phyloP scores from a whole-genome alignment of 2,113 vertebrate species.

The Aepyceros melampus region DNA sequence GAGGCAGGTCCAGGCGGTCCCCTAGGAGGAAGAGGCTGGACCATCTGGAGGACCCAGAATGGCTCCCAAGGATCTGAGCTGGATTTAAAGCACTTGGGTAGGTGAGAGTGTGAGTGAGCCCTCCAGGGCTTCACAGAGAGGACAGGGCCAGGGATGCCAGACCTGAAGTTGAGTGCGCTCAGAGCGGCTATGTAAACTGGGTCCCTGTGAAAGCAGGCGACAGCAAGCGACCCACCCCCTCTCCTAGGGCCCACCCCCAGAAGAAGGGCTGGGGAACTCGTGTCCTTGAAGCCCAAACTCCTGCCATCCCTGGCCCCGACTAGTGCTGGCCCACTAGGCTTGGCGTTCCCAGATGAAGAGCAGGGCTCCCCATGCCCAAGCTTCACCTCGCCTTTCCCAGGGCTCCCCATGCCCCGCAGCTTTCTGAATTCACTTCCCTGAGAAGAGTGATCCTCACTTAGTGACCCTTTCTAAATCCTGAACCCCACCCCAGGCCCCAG shows the following conservation, averaged over 20 bases:
- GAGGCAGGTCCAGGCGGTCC: neutral
- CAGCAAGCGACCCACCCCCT: neutral
- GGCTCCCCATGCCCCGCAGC: neutral
- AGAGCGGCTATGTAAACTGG: neutral
- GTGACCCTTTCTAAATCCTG: neutral
- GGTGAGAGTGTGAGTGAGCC: no score
- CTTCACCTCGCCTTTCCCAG: neutral
- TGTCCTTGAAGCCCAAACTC: neutral
- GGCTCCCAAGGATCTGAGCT: neutral
- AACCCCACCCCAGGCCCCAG: neutral
- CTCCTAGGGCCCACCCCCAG: neutral
- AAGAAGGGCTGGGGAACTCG: neutral
- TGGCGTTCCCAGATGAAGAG: neutral
- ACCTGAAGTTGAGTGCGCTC: neutral
- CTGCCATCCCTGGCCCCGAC: no score
- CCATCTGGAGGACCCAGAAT: neutral
- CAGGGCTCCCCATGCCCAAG: neutral
- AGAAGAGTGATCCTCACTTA: neutral
- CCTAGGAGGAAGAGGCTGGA: neutral
- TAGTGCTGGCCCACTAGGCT: accelerated
- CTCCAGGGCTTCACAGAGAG: neutral
- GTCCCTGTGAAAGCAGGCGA: neutral
- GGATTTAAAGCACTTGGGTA: neutral
- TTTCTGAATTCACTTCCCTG: neutral
- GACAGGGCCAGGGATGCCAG: neutral